Evolutionary conservation across 2,888 invertebrate species (phyloP).

Genomic region (Caradrina clavipalpis): DNA sequence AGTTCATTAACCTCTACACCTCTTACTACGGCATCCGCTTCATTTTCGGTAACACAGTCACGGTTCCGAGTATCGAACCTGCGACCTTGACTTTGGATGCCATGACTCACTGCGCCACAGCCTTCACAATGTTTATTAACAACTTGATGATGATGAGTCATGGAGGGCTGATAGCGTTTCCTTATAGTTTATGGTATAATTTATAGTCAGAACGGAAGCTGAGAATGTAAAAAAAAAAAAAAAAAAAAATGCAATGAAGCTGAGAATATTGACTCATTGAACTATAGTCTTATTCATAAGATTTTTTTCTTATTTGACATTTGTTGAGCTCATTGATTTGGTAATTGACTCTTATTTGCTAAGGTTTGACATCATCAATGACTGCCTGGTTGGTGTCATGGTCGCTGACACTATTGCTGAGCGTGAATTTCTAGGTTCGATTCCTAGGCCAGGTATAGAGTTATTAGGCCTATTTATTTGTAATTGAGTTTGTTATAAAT

Average conservation of each 20-base stretch:
- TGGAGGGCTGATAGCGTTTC: conserved; percentile 1
- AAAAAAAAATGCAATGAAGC: no score
- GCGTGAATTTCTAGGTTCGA: not conserved
- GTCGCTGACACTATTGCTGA: not conserved
- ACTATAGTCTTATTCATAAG: not conserved
- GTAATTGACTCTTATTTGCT: not conserved
- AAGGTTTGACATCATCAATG: not conserved
- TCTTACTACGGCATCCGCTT: conserved; percentile 42
- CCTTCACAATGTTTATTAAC: conserved; percentile 26
- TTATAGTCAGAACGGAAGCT: conserved; percentile 1
- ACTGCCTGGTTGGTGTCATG: not conserved
- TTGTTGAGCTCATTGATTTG: not conserved
- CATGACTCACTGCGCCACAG: conserved; percentile 55
- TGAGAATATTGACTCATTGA: conserved; percentile 6
- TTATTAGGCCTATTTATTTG: not conserved
- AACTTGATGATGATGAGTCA: conserved; percentile 49
- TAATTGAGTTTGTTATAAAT: no score
- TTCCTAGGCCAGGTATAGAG: not conserved
- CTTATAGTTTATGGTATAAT: not conserved
- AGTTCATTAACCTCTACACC: conserved; percentile 44
- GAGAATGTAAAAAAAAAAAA: no score
- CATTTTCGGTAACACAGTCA: conserved; percentile 33
- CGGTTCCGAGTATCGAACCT: conserved; percentile 49
- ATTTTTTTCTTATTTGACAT: not conserved
- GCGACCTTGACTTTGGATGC: conserved; percentile 52